Evolutionary conservation across 2,888 invertebrate species (phyloP).

Genomic region (Cephus runcator): DNA sequence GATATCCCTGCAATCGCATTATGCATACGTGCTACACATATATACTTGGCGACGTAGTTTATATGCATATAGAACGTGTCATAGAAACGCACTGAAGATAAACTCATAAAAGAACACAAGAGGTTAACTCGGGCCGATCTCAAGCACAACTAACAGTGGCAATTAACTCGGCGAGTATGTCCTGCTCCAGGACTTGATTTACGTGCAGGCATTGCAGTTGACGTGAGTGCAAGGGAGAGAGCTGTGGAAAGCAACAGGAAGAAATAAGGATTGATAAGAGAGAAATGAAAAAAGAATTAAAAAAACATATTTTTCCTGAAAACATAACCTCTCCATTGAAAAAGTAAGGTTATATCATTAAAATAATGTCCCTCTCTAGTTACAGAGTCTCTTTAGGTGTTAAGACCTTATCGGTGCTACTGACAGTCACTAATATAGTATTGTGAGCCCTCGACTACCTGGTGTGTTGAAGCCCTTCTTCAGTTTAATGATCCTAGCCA

Average conservation of each 20-base stretch:
- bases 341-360: background rate
- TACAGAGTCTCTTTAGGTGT: slow-evolving; percentile 15
- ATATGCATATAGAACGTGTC: background rate
- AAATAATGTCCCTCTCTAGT: background rate
- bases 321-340: background rate
- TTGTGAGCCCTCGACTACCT: background rate
- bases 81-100: background rate
- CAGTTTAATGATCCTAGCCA: background rate
- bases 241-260: background rate
- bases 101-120: background rate
- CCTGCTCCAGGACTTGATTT: background rate
- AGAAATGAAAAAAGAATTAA: background rate
- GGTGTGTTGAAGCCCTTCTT: background rate
- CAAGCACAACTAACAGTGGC: slow-evolving; percentile 20
- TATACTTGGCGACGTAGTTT: background rate
- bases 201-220: background rate
- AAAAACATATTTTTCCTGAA: background rate
- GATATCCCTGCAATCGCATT: background rate
- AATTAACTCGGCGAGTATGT: slow-evolving; percentile 34
- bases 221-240: background rate
- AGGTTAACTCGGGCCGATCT: slow-evolving; percentile 5
- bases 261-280: background rate
- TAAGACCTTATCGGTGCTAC: slow-evolving; percentile 51
- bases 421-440: slow-evolving; percentile 53
- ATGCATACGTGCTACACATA: background rate